phyloP scores from a whole-genome alignment of 2,113 vertebrate genomes.

The Empidonax alnorum region DNA sequence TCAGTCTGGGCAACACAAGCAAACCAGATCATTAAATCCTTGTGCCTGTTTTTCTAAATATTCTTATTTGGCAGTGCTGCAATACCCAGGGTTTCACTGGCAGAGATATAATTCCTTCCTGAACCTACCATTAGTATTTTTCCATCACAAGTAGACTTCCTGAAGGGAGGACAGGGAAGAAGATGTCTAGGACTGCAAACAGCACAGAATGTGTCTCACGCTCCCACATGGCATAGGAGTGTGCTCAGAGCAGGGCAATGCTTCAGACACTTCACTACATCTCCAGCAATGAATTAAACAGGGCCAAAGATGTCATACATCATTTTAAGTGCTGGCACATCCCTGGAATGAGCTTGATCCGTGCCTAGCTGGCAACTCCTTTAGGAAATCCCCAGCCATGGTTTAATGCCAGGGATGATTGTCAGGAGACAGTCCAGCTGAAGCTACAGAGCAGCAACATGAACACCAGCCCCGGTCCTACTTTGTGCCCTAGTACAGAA shows the following conservation, averaged over 20 bases:
- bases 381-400: not conserved
- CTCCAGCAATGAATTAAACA: not conserved
- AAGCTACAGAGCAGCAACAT: not conserved
- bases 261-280: not conserved
- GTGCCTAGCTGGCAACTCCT: not conserved
- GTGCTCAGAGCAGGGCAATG: not conserved
- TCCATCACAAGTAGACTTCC: not conserved
- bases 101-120: not conserved
- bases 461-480: not conserved
- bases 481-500: not conserved
- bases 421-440: not conserved
- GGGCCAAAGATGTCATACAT: not conserved
- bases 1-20: not conserved
- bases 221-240: not conserved
- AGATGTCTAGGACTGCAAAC: not conserved
- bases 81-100: not conserved
- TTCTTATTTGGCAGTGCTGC: not conserved
- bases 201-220: not conserved
- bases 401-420: not conserved
- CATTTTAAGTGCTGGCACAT: not conserved
- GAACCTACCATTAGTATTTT: not conserved
- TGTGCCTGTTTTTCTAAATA: not conserved
- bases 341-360: not conserved
- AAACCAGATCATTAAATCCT: not conserved
- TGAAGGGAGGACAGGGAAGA: not conserved